Conservation (phyloP, 1,140 invertebrate genomes). For the Thaumatotibia leucotreta region DNA sequence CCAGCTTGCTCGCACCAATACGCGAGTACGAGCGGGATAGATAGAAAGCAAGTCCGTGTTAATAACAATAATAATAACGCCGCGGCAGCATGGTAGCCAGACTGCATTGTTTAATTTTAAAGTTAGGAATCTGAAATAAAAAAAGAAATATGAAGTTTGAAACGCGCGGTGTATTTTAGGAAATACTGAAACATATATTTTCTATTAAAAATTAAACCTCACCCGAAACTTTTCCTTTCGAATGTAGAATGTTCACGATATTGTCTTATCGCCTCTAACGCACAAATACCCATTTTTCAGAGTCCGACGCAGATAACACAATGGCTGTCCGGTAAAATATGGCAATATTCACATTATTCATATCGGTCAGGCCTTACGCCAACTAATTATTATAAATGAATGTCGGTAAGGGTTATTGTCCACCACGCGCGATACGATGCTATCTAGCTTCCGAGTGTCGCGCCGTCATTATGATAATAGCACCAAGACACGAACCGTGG, state of each 20-base stretch:
- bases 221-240: too few species aligned
- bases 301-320: background rate
- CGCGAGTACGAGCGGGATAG: too few species aligned
- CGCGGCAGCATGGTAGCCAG: too few species aligned
- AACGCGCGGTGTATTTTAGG: too few species aligned
- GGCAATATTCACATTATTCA: slow-evolving; percentile 12
- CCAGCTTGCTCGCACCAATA: too few species aligned
- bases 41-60: too few species aligned
- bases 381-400: slow-evolving; percentile 36
- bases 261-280: background rate
- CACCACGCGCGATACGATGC: slow-evolving; percentile 64
- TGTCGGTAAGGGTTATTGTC: slow-evolving; percentile 64
- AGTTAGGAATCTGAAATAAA: too few species aligned
- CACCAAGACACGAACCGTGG: slow-evolving; percentile 54
- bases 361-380: slow-evolving; percentile 3
- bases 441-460: slow-evolving; percentile 65
- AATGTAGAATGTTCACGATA: background rate
- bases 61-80: too few species aligned
- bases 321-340: background rate
- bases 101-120: too few species aligned
- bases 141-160: too few species aligned
- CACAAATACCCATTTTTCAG: background rate
- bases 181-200: too few species aligned
- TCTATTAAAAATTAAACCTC: too few species aligned
- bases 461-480: slow-evolving; percentile 66